Conservation (phyloP, 1,140 invertebrate genomes). For the Drosophila pruinosa region DNA sequence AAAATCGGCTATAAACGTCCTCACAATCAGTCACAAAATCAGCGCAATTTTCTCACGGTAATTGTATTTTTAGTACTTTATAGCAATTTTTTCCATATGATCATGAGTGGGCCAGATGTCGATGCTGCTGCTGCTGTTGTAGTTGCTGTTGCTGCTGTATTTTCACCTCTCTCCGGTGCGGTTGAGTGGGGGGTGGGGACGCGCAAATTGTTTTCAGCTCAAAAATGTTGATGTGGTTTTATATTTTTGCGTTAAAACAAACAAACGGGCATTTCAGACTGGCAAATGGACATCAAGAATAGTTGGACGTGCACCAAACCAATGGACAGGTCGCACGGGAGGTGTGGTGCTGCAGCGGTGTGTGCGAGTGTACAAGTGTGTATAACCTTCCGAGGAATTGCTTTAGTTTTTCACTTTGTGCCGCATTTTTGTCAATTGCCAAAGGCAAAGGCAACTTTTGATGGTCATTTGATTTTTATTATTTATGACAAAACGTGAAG, state of each 20-base stretch:
- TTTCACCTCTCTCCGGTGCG: background rate
- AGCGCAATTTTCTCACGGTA: slow-evolving; percentile 78
- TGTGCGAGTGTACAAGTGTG: slow-evolving; percentile 3
- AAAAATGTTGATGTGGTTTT: slow-evolving; percentile 78
- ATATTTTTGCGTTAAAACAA: slow-evolving; percentile 72
- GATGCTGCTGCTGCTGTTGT: slow-evolving; percentile 3
- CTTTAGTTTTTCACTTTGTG: slow-evolving; percentile 22
- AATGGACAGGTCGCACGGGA: slow-evolving; percentile 42
- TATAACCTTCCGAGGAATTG: slow-evolving; percentile 62
- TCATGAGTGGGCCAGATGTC: slow-evolving; percentile 74
- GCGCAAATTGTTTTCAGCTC: slow-evolving; percentile 41
- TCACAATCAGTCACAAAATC: slow-evolving; percentile 81
- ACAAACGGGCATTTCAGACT: slow-evolving; percentile 74
- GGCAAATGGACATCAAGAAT: slow-evolving; percentile 76
- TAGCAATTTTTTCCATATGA: slow-evolving; percentile 80
- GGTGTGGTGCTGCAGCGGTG: background rate
- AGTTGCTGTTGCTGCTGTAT: background rate
- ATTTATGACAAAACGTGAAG: slow-evolving; percentile 78
- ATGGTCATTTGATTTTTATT: slow-evolving; percentile 78
- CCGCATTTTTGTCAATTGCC: slow-evolving; percentile 63
- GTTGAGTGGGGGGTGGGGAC: background rate
- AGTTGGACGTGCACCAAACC: slow-evolving; percentile 43
- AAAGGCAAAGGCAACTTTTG: slow-evolving; percentile 56
- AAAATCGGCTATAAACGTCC: slow-evolving; percentile 80
- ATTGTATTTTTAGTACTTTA: slow-evolving; percentile 82